Base-by-base conservation (phyloP, 1,140 invertebrate genomes). In the Orussus abietinus region DNA sequence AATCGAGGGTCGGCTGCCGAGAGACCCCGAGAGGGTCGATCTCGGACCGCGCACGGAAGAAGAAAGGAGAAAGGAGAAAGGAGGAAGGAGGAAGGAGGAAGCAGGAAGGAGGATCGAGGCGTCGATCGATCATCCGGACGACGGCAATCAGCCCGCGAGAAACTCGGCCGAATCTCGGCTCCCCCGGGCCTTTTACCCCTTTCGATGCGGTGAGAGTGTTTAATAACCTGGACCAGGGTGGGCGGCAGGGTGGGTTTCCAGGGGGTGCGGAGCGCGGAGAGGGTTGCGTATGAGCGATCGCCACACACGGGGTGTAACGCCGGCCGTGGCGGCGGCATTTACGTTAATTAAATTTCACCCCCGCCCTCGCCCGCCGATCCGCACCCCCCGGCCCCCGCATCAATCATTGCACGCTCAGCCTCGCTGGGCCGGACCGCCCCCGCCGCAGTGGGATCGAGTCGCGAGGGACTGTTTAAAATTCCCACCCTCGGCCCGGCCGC, bases 331-430 rank as follows among this genome's bases (percentile, higher is more conserved):
- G 57, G 55, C 61, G 59, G 61, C 68, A 71, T 73, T 73, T 70
- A 68, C 68, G 70, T 73, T 73, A 73, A 73, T 73, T 73, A 71
- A 73, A 73, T 73, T 72, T 73, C 54, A 48, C 47, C 22, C 15
- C 28, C 17, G 7, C 18, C 12, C 31, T 14, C 15, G 17, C 25
- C 43, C 33, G n/a, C 11, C 21, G 11, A 34, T 7, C 22, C 14
- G 5, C 38, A 22, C 26, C 14, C 39, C 37, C 33, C 42, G 39
- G 42, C 42, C 47, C 49, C 45, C 49, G 63, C 64, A 70, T 72
- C 67, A 69, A 69, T 69, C 66, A 71, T 64, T 64, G 55, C 50
- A 51, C 54, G 53, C 56, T 62, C 58, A 52, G 46, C 28, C 49
- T 59, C 59, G 55, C 64, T 59, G 55, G n/a, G 51, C 55, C 45